Conservation (phyloP, 2,888 invertebrate genomes). For the Chelonus formosanus region DNA sequence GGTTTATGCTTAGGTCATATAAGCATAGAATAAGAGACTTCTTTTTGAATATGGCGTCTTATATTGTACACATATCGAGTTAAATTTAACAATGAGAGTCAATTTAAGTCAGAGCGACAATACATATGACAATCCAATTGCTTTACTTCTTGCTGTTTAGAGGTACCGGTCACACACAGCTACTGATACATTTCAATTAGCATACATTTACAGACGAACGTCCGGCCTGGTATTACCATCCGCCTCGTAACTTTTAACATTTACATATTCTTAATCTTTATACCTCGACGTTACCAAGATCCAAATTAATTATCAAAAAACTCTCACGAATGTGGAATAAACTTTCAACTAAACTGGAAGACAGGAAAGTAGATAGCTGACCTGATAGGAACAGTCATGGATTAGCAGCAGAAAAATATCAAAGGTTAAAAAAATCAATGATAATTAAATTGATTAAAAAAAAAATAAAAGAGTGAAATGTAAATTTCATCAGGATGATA, state of each 20-base stretch:
- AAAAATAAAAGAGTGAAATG: constrained; percentile 7
- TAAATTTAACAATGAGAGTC: no score
- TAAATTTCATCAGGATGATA: constrained; percentile 5
- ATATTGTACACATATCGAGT: not conserved
- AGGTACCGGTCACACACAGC: constrained; percentile 35
- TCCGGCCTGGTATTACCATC: constrained; percentile 59
- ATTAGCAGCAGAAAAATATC: no score
- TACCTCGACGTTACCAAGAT: constrained; percentile 10
- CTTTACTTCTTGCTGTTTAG: constrained; percentile 3
- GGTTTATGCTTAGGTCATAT: not conserved
- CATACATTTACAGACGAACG: constrained; percentile 63
- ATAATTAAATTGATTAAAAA: not conserved
- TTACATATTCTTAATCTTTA: constrained; percentile 21
- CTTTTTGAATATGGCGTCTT: not conserved
- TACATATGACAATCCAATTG: no score
- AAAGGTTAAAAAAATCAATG: no score
- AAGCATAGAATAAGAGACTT: constrained; percentile 8
- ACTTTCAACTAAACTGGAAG: no score
- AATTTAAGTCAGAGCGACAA: no score
- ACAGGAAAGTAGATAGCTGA: no score
- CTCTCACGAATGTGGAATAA: no score
- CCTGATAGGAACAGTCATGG: no score
- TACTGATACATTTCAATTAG: constrained; percentile 63
- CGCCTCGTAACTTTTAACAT: constrained; percentile 59
- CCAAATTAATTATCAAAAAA: constrained; percentile 5